Percentiles rank a stretch among this genome's conserved stretches.
phyloP scores from a whole-genome alignment of 2,797 vertebrate species.

The Ispidina lecontei region DNA sequence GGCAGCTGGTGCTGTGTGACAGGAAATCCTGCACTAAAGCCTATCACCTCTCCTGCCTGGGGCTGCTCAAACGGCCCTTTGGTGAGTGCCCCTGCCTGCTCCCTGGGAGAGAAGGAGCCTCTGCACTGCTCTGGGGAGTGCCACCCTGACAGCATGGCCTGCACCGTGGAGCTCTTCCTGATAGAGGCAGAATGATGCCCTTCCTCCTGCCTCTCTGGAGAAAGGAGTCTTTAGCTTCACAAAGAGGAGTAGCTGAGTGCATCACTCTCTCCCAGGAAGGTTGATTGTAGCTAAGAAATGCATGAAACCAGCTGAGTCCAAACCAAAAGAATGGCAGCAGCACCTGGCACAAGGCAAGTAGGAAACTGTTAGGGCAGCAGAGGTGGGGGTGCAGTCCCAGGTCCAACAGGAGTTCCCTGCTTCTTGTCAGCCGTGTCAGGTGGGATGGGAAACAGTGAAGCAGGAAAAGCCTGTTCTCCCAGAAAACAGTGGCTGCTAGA shows the following conservation, averaged over 20 bases:
- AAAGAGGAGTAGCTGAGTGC: not conserved
- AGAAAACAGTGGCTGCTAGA: not conserved
- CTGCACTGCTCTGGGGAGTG: too few relatives aligned
- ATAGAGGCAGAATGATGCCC: not conserved
- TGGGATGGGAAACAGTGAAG: not conserved
- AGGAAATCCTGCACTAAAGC: conserved; percentile 96
- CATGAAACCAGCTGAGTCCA: not conserved
- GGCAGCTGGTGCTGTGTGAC: conserved; percentile 93
- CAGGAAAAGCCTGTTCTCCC: not conserved
- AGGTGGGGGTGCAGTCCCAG: not conserved
- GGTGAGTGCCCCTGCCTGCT: conserved; percentile 78
- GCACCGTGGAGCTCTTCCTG: not conserved
- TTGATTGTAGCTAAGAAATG: not conserved
- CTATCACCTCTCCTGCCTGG: conserved; percentile 94
- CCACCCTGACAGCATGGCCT: too few relatives aligned
- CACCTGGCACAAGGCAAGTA: not conserved
- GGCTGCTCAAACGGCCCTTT: conserved; percentile 93
- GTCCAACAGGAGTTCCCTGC: not conserved
- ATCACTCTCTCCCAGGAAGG: not conserved
- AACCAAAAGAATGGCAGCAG: not conserved
- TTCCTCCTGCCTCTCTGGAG: not conserved
- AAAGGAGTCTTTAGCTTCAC: not conserved
- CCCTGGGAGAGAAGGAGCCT: too few relatives aligned
- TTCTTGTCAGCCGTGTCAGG: not conserved
- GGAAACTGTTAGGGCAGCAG: not conserved